Base-by-base conservation (phyloP, 2,113 vertebrate genomes). In the Coregonus clupeaformis region DNA sequence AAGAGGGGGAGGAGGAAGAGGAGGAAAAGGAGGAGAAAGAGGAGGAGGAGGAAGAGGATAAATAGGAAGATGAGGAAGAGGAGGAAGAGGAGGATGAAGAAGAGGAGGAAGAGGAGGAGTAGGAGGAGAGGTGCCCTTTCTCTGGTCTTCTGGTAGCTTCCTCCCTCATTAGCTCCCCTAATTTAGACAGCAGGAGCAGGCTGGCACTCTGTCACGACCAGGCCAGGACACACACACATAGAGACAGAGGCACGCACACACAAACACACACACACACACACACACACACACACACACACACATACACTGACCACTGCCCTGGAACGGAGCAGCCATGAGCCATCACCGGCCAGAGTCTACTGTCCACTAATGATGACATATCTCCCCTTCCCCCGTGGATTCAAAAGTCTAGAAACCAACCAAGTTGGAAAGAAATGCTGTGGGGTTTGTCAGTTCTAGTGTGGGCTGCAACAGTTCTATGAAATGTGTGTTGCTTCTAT, bases 111-210 rank as follows among this genome's bases (percentile, higher is more conserved):
- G 36, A 36, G 7, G 6, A 42, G 32, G 32, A 7, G 0, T 2
- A 9, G 7, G 80, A 85, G n/a, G 57, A 93, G 90, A 89, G 77
- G 72, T 90, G 86, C 82, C 85, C 90, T 93, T 94, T 94, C 86
- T 87, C 81, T 81, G 82, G 87, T 86, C 85, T 76, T 85, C 77
- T 69, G 84, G 74, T 77, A 78, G 78, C 81, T 81, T 90, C 89
- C 79, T 86, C 83, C 62, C 88, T 93, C 90, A 93, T 92, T 94
- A 94, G 84, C 62, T 86, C 78, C 75, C 73, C 71, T 87, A 81
- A 85, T 84, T 77, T 85, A 85, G 84, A 84, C 82, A 73, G 84
- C 6, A 12, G 70, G 76, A 79, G 84, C 68, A 64, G 74, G 62
- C 73, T 80, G 79, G 82, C 24, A 13, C 73, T 52, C 71, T 62